Evolutionary conservation across 1,140 invertebrate species (phyloP), one percentile per base, ranked within the genome.

Genomic region (Calephelis virginiensis): DNA sequence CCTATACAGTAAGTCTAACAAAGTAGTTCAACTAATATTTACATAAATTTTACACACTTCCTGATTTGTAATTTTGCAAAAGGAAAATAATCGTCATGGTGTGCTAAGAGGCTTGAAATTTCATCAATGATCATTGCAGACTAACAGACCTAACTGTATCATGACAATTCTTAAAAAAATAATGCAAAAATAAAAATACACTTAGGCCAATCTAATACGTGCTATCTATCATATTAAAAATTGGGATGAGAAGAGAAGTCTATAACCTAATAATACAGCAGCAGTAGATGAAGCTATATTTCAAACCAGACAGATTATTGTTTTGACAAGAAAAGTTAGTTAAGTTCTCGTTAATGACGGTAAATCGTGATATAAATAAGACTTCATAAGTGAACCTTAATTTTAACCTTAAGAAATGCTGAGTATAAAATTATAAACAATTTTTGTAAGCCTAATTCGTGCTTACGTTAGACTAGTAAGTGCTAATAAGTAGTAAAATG

Each of bases 401-500:
- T 82, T 83, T 82, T 85, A 85, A 73, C 75, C 80, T 86, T 87
- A 87, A 80, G 83, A 82, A 81, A 86, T 79, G 85, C 81, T 81
- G 85, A 87, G 86, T 91, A 91, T 85, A 91, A 91, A 91, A 90
- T 91, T 91, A 91, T 87, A 89, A 91, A 91, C 84, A 75, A 84
- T 85, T 71, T 80, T 74, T 71, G 87, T 90, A 90, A 89, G 86
- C 82, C 83, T 91, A 91, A 76, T 70, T 78, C 69, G 78, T 82
- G 86, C 86, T 91, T 89, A 91, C 85, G 67, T 78, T 74, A 81
- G 67, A 82, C 83, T 89, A 87, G 77, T 89, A 89, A 81, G 81
- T 89, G 85, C 89, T 91, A 90, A 78, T 85, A 85, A 86, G 83
- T 89, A 89, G 78, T 89, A 91, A 90, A 91, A 93, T 94, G 93